These are phyloP conservation scores for Zaprionus vittiger DNA, from an alignment of 1,140 invertebrate genomes.

Conservation along the genomic window DNA sequence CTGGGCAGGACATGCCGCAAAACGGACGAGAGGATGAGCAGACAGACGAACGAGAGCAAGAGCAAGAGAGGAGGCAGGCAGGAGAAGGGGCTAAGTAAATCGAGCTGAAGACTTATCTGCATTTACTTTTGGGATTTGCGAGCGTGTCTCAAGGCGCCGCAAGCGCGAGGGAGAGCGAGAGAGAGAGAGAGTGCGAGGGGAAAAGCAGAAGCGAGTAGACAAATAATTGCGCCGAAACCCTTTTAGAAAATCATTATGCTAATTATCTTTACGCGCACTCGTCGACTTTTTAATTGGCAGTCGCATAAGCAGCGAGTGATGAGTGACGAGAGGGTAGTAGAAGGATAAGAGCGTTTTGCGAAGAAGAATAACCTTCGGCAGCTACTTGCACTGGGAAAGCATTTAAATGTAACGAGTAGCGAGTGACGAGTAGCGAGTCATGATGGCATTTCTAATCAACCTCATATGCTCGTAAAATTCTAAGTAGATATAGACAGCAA, in stretches of 20 bases:
- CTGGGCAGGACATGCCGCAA: slow-evolving; percentile 37
- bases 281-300: slow-evolving; percentile 25
- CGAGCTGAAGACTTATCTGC: neutral
- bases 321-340: neutral
- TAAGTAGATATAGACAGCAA: neutral
- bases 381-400: neutral
- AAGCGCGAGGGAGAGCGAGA: slow-evolving; percentile 8
- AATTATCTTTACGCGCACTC: slow-evolving; percentile 24
- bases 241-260: slow-evolving; percentile 6
- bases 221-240: slow-evolving; percentile 30
- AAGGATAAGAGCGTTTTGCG: neutral
- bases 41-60: neutral
- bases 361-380: neutral
- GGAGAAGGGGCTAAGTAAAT: neutral
- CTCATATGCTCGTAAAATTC: no score
- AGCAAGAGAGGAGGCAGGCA: neutral
- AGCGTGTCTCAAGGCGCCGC: slow-evolving; percentile 38
- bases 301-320: slow-evolving; percentile 7
- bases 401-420: neutral
- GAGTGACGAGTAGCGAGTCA: no score
- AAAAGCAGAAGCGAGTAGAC: slow-evolving; percentile 10
- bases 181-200: neutral
- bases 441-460: no score
- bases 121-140: slow-evolving; percentile 25
- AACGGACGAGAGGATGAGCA: slow-evolving; percentile 14